A percentile compares a stretch with the other conserved stretches of the same genome.
phyloP scores from a whole-genome alignment of 1,140 invertebrate genomes.

The Amphibalanus amphitrite region DNA sequence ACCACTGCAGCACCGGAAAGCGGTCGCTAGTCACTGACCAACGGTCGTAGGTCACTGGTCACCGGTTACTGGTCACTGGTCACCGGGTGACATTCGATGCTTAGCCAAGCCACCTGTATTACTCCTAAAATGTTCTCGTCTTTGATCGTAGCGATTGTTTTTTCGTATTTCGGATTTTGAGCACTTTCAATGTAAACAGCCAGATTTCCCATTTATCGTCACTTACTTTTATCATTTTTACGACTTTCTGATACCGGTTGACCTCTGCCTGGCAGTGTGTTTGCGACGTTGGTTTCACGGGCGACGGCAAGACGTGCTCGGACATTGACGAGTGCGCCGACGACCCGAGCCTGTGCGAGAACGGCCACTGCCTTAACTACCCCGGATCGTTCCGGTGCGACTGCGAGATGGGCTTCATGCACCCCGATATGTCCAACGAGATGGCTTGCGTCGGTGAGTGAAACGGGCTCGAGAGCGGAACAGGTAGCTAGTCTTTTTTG shows the following conservation, averaged over 20 bases:
- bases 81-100: no score
- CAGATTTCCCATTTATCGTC: no score
- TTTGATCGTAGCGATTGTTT: neutral
- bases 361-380: constrained; percentile 64
- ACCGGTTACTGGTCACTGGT: no score
- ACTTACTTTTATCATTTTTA: no score
- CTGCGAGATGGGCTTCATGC: constrained; percentile 64
- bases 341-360: constrained; percentile 52
- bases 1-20: no score
- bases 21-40: no score
- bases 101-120: no score
- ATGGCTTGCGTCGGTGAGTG: constrained; percentile 45
- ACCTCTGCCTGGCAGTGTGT: constrained; percentile 26
- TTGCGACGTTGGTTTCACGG: constrained; percentile 69
- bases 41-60: no score
- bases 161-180: no score
- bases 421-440: constrained; percentile 45
- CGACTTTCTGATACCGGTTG: constrained; percentile 11
- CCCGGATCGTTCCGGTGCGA: constrained; percentile 70
- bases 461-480: constrained; percentile 12
- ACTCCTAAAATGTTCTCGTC: no score
- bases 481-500: no score
- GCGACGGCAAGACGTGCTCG: constrained; percentile 49
- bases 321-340: constrained; percentile 71
- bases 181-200: no score